Percentiles rank a stretch among this genome's conserved stretches.
These are phyloP conservation scores for Caenorhabditis sinica DNA, from an alignment of 2,888 invertebrate genomes.

Conservation along the genomic window DNA sequence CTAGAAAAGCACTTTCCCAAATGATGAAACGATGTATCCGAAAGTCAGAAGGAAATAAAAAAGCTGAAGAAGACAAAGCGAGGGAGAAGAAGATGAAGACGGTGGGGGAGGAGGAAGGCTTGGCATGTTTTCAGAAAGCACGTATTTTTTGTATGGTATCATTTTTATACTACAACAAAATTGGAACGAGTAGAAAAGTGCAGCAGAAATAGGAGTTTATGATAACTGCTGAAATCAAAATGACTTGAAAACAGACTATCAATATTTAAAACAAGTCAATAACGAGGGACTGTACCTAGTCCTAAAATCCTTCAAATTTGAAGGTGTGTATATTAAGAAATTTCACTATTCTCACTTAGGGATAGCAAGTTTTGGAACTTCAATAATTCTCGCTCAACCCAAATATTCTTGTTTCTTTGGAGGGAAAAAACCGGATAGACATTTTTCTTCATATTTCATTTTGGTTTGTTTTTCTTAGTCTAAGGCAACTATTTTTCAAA, in stretches of 20 bases:
- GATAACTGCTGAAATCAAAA: too few relatives aligned
- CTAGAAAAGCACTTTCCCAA: slow-evolving; percentile 38
- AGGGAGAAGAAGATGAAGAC: slow-evolving; percentile 4
- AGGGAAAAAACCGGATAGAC: not conserved
- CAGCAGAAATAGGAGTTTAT: too few relatives aligned
- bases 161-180: slow-evolving; percentile 10
- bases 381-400: too few relatives aligned
- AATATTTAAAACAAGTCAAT: too few relatives aligned
- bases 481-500: not conserved
- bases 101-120: not conserved
- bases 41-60: slow-evolving; percentile 28
- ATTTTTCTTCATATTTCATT: not conserved
- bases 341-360: too few relatives aligned
- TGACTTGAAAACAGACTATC: too few relatives aligned
- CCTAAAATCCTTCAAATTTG: too few relatives aligned
- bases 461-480: not conserved
- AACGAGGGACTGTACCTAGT: too few relatives aligned
- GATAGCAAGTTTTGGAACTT: too few relatives aligned
- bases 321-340: too few relatives aligned
- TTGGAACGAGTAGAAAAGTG: not conserved
- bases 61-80: not conserved
- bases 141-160: slow-evolving; percentile 30
- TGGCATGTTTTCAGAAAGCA: slow-evolving; percentile 15
- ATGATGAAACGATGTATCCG: slow-evolving; percentile 47
- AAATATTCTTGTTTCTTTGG: not conserved